These are phyloP conservation scores for Dysidea cf. avara DNA, from an alignment of 37 sponge, comb jelly and placozoan genomes.

Conservation along the genomic window DNA sequence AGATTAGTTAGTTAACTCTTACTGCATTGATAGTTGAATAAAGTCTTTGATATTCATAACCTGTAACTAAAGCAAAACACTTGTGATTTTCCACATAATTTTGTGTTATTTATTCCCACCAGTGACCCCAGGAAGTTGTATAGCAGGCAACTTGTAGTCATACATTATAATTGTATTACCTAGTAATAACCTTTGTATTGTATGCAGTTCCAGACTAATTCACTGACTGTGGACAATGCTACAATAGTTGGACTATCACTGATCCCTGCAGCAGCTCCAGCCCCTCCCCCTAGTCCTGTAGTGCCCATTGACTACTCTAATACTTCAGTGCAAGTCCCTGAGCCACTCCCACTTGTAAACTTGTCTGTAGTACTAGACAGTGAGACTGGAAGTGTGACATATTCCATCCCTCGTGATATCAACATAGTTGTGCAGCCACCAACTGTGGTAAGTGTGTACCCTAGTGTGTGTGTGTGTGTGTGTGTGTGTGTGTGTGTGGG, in stretches of 20 bases:
- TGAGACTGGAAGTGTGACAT: background rate
- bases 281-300: conserved; percentile 54
- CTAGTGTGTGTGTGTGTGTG: background rate
- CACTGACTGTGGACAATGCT: conserved; percentile 43
- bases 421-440: conserved; percentile 8
- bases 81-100: background rate
- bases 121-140: no score
- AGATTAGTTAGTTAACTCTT: no score
- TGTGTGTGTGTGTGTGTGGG: no score
- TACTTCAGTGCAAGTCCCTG: background rate
- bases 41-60: no score
- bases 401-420: conserved; percentile 1
- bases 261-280: conserved; percentile 40
- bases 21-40: no score
- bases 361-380: background rate
- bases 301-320: conserved; percentile 51
- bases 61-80: background rate
- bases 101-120: conserved; percentile 14
- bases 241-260: conserved; percentile 41
- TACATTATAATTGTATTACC: no score
- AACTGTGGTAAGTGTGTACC: background rate
- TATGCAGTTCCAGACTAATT: conserved; percentile 52
- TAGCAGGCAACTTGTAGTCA: no score
- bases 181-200: no score
- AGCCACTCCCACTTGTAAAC: background rate